These are phyloP conservation scores for Heterodera filipjevi DNA, from an alignment of 2,888 invertebrate genomes.

Conservation along the genomic window DNA sequence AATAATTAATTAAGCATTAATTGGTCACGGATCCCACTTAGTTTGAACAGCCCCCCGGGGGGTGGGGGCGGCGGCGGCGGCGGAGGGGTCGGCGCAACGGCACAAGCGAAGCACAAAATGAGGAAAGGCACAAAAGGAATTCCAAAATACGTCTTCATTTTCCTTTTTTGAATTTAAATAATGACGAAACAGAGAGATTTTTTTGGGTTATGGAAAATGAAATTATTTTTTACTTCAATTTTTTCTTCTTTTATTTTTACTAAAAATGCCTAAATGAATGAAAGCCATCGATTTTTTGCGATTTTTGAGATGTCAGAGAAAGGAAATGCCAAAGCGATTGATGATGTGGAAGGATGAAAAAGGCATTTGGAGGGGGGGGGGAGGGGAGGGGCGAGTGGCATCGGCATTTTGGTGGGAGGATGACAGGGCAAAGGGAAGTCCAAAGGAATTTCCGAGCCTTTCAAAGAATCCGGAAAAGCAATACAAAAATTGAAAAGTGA, in stretches of 20 bases:
- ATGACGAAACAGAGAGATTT: not conserved
- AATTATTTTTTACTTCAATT: no score
- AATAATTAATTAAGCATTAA: not conserved
- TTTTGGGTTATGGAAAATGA: no score
- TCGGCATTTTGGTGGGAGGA: not conserved
- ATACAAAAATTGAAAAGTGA: not conserved
- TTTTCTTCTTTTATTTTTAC: no score
- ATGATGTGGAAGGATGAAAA: not conserved
- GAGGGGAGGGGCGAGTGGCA: not conserved
- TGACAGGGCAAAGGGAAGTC: not conserved
- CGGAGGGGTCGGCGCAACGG: not conserved
- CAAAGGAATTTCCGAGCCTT: not conserved
- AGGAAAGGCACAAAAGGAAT: constrained; percentile 2
- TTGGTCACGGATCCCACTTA: not conserved
- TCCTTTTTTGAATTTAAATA: not conserved
- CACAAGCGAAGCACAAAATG: not conserved
- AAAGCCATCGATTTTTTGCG: not conserved
- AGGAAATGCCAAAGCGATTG: constrained; percentile 3
- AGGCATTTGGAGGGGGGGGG: not conserved
- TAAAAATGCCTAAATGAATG: not conserved
- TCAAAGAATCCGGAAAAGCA: not conserved
- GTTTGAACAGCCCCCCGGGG: not conserved
- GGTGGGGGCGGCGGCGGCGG: not conserved
- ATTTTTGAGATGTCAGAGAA: not conserved
- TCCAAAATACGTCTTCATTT: not conserved